A percentile compares a stretch with the other conserved stretches of the same genome.
phyloP scores from a whole-genome alignment of 1,140 invertebrate species.

The Muscidifurax raptorellus region DNA sequence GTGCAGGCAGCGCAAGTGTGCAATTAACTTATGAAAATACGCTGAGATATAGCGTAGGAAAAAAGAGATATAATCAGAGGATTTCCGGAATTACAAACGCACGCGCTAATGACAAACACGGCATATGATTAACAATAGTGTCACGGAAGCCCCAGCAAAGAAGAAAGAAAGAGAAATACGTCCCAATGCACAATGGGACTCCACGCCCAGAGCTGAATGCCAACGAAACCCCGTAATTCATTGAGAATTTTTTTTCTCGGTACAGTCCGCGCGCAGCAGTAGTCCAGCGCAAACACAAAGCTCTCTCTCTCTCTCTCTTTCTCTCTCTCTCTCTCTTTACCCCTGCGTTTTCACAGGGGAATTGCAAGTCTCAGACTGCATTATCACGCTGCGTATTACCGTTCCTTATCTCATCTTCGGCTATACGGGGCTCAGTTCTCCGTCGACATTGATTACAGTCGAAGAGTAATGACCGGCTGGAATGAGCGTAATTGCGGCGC shows the following conservation, averaged over 20 bases:
- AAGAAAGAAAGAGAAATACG: neutral
- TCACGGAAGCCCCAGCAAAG: slow-evolving; percentile 6
- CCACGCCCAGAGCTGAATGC: neutral
- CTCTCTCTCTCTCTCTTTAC: neutral
- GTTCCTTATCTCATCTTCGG: slow-evolving; percentile 32
- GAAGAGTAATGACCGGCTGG: slow-evolving; percentile 42
- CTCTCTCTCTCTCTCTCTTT: neutral
- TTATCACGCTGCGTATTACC: slow-evolving; percentile 8
- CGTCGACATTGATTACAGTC: slow-evolving; percentile 34
- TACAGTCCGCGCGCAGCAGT: neutral
- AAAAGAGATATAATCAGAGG: too few relatives aligned
- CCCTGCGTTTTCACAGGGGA: neutral
- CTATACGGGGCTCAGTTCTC: too few relatives aligned
- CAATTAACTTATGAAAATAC: too few relatives aligned
- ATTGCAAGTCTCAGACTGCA: slow-evolving; percentile 11
- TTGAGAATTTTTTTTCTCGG: slow-evolving; percentile 19
- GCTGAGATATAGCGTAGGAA: too few relatives aligned
- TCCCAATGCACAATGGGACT: slow-evolving; percentile 1
- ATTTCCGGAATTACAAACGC: neutral
- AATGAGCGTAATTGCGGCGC: slow-evolving; percentile 38
- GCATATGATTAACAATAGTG: slow-evolving; percentile 25
- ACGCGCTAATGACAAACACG: neutral
- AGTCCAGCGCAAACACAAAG: neutral
- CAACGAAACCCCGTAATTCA: slow-evolving; percentile 30
- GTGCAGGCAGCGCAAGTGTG: too few relatives aligned